Base-by-base conservation (phyloP, 2,888 invertebrate species). In the Aphelenchoides bicaudatus region DNA sequence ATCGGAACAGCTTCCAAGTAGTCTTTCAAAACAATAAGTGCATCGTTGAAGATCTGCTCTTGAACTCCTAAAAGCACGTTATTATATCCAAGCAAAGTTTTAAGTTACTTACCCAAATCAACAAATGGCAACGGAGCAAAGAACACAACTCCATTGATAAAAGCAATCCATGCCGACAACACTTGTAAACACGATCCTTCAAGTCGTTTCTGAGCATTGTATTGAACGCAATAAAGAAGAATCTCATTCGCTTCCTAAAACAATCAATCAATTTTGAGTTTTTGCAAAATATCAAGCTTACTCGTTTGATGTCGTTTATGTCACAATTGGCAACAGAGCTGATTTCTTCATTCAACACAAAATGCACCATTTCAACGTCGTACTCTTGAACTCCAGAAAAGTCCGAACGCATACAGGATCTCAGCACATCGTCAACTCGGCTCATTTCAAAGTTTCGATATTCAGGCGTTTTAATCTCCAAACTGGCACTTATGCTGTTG, bases 51-150 rank as follows among this genome's bases (percentile, higher is more conserved):
- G 28, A 70, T 53, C 13, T 25, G 21, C 27, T 60, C 39, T n/a
- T 65, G 65, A 10, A 48, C 55, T 39, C 30, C 65, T 53, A 54
- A n/a, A n/a, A n/a, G n/a, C n/a, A n/a, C n/a, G n/a, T n/a, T n/a
- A n/a, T n/a, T n/a, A n/a, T n/a, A n/a, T n/a, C n/a, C n/a, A n/a
- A n/a, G n/a, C n/a, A n/a, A n/a, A n/a, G n/a, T n/a, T n/a, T n/a
- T n/a, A n/a, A n/a, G n/a, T n/a, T n/a, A n/a, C n/a, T n/a, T n/a
- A n/a, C n/a, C n/a, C n/a, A n/a, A 13, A 30, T 69, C 55, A 58
- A 76, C 64, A 56, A 75, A 75, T 13, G 68, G 66, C 10, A 75
- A 63, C 0, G 75, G 75, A 2, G 73, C 63, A 55, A 70, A 70
- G 25, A 70, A 50, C 2, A 70, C 62, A n/a, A 75, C 58, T 8